A percentile compares a stretch with the other conserved stretches of the same genome.
phyloP scores from a whole-genome alignment of 2,888 invertebrate genomes.

The Synanthedon andrenaeformis region DNA sequence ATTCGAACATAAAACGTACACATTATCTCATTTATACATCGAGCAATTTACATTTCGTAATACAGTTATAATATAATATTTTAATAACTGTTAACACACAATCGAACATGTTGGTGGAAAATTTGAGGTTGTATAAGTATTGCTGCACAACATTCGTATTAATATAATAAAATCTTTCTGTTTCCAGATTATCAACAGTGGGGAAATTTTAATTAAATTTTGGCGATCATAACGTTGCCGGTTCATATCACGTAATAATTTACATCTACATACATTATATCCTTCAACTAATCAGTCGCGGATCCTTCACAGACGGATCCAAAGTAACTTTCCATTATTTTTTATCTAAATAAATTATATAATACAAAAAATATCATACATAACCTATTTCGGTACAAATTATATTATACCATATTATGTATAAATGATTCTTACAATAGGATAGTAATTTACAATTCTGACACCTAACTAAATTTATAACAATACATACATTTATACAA shows the following conservation, averaged over 20 bases:
- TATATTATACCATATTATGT: constrained; percentile 40
- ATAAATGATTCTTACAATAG: constrained; percentile 31
- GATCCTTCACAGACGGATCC: constrained; percentile 56
- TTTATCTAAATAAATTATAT: constrained; percentile 66
- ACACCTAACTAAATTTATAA: constrained; percentile 37
- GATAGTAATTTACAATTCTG: constrained; percentile 44
- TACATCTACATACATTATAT: constrained; percentile 46
- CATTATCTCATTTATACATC: constrained; percentile 49
- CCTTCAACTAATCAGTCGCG: constrained; percentile 68
- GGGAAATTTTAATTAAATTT: constrained; percentile 39
- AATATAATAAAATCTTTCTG: not conserved
- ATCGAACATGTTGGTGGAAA: constrained; percentile 20
- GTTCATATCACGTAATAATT: constrained; percentile 59
- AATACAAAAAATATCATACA: constrained; percentile 64
- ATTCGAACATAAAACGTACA: constrained; percentile 55
- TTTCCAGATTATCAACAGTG: not conserved
- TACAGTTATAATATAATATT: constrained; percentile 9
- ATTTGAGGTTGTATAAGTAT: constrained; percentile 8
- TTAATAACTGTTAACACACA: not conserved
- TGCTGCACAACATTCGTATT: not conserved
- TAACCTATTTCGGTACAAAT: constrained; percentile 43
- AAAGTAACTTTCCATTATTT: constrained; percentile 57
- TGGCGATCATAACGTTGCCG: constrained; percentile 66
- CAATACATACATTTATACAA: constrained; percentile 13
- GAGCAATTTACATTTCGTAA: constrained; percentile 53